A percentile compares a stretch with the other conserved stretches of the same genome.
These are phyloP conservation scores for Tursiops truncatus DNA, from an alignment of 2,113 vertebrate genomes.

Conservation along the genomic window DNA sequence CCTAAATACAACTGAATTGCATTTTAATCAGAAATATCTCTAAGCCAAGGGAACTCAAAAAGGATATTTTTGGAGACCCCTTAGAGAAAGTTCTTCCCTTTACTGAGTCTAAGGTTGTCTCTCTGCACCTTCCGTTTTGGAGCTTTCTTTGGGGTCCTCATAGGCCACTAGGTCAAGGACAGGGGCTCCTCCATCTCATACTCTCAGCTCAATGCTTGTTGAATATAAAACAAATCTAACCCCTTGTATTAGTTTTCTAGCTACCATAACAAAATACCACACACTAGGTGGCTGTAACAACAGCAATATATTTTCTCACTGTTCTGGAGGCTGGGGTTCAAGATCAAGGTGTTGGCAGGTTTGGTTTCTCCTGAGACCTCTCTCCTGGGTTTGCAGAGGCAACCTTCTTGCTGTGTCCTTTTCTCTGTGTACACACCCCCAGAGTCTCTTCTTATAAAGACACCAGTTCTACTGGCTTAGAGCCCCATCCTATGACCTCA, in stretches of 20 bases:
- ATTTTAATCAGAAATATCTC: neutral
- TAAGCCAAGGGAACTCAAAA: neutral
- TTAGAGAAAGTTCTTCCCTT: neutral
- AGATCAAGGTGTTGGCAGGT: neutral
- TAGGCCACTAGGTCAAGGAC: neutral
- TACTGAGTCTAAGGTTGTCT: neutral
- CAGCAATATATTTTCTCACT: neutral
- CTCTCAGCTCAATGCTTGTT: neutral
- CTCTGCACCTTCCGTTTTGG: neutral
- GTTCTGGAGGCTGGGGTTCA: neutral
- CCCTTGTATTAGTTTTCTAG: neutral
- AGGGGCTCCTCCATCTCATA: neutral
- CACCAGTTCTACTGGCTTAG: neutral
- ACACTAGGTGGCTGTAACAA: neutral
- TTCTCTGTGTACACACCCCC: neutral
- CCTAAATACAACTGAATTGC: neutral
- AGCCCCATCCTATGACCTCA: neutral
- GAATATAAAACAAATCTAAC: neutral
- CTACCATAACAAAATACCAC: no score
- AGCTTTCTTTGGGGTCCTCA: neutral
- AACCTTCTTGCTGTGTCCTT: neutral
- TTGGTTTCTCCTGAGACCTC: neutral
- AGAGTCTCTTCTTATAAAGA: neutral
- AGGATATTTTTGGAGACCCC: neutral
- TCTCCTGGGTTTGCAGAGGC: neutral